These are phyloP conservation scores for Schrankia costaestrigalis DNA, from an alignment of 2,888 invertebrate species.

Conservation along the genomic window DNA sequence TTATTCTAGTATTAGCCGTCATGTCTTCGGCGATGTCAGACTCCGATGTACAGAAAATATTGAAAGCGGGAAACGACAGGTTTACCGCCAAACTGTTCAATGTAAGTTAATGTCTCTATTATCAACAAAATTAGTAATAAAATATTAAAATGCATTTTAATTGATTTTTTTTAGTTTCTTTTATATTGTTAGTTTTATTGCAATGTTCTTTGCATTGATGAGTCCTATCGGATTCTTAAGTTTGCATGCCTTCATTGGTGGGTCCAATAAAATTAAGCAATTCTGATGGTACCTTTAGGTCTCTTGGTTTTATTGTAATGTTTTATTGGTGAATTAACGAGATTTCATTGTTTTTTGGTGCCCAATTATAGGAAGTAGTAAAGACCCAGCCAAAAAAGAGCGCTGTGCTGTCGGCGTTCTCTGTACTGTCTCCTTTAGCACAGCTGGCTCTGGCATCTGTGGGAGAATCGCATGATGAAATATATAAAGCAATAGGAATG, in stretches of 20 bases:
- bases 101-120: slow-evolving; percentile 28
- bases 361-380: slow-evolving; percentile 52
- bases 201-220: no score
- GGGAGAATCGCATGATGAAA: slow-evolving; percentile 58
- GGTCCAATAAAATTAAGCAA: no score
- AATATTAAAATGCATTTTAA: no score
- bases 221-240: no score
- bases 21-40: slow-evolving; percentile 34
- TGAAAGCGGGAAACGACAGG: slow-evolving; percentile 42
- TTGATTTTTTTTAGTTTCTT: no score
- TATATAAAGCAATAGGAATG: slow-evolving; percentile 51
- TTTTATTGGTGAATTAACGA: no score
- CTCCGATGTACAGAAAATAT: slow-evolving; percentile 21
- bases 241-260: no score
- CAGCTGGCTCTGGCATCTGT: slow-evolving; percentile 56
- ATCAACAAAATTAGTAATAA: neutral
- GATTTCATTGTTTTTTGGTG: no score
- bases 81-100: slow-evolving; percentile 56
- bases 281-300: no score
- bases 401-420: slow-evolving; percentile 68
- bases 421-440: slow-evolving; percentile 62
- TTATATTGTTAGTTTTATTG: no score
- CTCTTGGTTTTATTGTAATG: no score
- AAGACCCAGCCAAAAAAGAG: slow-evolving; percentile 44
- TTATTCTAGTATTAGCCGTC: slow-evolving; percentile 41